Evolutionary conservation across 2,113 vertebrate genomes (phyloP).

Genomic region (Ictalurus punctatus): DNA sequence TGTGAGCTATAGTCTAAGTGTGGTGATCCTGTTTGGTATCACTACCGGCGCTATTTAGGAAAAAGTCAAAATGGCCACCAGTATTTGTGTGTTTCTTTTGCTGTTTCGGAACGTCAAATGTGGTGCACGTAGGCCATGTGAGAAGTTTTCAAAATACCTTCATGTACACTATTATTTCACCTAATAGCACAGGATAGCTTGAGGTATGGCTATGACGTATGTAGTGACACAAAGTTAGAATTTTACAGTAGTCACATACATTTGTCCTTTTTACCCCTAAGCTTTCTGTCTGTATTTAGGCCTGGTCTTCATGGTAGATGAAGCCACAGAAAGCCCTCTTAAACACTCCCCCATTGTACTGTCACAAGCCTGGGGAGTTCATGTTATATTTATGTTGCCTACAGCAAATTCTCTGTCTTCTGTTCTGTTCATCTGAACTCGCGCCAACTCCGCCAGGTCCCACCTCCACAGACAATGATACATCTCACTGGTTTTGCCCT

Average conservation of each 20-base stretch:
- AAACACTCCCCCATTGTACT: slow-evolving; percentile 65
- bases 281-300: slow-evolving; percentile 7
- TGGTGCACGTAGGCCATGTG: background rate
- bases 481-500: slow-evolving; percentile 74
- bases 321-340: slow-evolving; percentile 55
- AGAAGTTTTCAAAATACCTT: slow-evolving; percentile 26
- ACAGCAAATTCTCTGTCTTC: slow-evolving; percentile 67
- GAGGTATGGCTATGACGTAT: background rate
- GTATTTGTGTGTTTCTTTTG: background rate
- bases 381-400: slow-evolving; percentile 79
- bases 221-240: slow-evolving; percentile 22
- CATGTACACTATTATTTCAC: slow-evolving; percentile 25
- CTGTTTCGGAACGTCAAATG: background rate
- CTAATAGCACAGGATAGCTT: background rate
- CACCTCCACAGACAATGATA: slow-evolving; percentile 75
- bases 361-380: slow-evolving; percentile 68
- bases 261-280: slow-evolving; percentile 26
- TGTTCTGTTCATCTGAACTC: slow-evolving; percentile 70
- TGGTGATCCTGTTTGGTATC: slow-evolving; percentile 51
- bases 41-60: slow-evolving; percentile 28
- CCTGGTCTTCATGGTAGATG: slow-evolving; percentile 27
- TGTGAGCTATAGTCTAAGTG: slow-evolving; percentile 47
- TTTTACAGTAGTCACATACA: slow-evolving; percentile 29
- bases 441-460: slow-evolving; percentile 71
- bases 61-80: slow-evolving; percentile 1